Conservation (phyloP, 1,140 invertebrate species). For the Drosophila kurseongensis region DNA sequence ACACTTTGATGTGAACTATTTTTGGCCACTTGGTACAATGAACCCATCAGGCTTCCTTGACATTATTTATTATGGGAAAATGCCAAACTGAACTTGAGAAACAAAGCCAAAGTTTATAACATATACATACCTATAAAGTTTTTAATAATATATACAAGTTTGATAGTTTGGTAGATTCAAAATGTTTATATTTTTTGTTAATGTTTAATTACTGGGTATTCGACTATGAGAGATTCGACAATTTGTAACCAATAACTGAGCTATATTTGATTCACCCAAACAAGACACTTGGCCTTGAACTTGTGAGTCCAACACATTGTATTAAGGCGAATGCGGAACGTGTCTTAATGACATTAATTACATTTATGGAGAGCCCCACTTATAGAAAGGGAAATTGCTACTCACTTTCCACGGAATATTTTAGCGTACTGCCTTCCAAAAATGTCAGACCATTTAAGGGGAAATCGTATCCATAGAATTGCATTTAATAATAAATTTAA, state of each 20-base stretch:
- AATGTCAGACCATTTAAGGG: not conserved
- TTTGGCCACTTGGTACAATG: conserved; percentile 24
- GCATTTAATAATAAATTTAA: not conserved
- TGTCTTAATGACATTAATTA: conserved; percentile 40
- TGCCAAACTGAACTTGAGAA: conserved; percentile 16
- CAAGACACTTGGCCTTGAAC: conserved; percentile 55
- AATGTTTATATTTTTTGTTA: no score
- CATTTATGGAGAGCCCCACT: conserved; percentile 6
- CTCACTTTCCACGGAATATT: conserved; percentile 32
- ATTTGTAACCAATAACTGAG: not conserved
- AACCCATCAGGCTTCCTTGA: conserved; percentile 31
- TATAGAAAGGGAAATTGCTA: conserved; percentile 37
- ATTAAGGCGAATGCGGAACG: conserved; percentile 35
- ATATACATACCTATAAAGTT: no score
- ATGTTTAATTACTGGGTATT: not conserved
- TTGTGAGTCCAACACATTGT: not conserved
- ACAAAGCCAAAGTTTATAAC: not conserved
- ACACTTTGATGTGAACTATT: conserved; percentile 43
- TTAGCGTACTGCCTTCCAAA: conserved; percentile 13
- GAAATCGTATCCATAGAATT: not conserved
- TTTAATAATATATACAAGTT: no score
- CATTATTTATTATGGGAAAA: conserved; percentile 31
- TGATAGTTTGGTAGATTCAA: no score
- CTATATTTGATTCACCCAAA: conserved; percentile 16
- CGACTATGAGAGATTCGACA: not conserved